These are phyloP conservation scores for Melikaiella ostensackeni DNA, from an alignment of 2,888 invertebrate genomes.

Conservation along the genomic window DNA sequence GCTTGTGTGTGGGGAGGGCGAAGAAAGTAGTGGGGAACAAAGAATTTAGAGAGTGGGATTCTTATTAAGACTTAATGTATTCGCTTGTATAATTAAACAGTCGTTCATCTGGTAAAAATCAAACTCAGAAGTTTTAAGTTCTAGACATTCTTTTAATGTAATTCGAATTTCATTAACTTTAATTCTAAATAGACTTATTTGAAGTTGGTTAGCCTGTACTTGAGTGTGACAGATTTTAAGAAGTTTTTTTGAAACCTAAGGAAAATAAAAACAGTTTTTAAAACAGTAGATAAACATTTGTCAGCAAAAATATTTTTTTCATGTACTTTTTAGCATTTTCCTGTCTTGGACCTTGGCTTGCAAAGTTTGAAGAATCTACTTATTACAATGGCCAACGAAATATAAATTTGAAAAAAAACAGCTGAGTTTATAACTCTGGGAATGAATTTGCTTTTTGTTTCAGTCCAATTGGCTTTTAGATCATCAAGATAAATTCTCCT, in stretches of 20 bases:
- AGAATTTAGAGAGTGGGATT: slow-evolving; percentile 23
- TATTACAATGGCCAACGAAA: neutral
- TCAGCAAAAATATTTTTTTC: no score
- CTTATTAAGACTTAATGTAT: slow-evolving; percentile 36
- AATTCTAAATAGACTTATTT: no score
- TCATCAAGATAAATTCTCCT: neutral
- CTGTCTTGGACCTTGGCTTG: no score
- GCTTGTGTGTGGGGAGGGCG: neutral
- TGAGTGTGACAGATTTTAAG: no score
- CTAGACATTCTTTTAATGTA: neutral
- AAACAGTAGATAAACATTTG: no score
- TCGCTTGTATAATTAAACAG: slow-evolving; percentile 33
- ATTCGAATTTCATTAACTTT: neutral
- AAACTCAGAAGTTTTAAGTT: neutral
- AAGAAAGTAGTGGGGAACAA: slow-evolving; percentile 1
- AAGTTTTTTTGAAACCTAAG: no score
- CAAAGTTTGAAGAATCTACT: no score
- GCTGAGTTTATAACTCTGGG: neutral
- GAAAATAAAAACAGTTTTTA: no score
- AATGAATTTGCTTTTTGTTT: neutral
- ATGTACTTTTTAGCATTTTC: no score
- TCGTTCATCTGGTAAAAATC: slow-evolving; percentile 4
- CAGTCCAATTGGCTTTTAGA: neutral
- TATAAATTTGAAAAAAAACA: neutral
- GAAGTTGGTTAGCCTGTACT: no score